Evolutionary conservation across 2,113 vertebrate genomes (phyloP).

Genomic region (Colius striatus): DNA sequence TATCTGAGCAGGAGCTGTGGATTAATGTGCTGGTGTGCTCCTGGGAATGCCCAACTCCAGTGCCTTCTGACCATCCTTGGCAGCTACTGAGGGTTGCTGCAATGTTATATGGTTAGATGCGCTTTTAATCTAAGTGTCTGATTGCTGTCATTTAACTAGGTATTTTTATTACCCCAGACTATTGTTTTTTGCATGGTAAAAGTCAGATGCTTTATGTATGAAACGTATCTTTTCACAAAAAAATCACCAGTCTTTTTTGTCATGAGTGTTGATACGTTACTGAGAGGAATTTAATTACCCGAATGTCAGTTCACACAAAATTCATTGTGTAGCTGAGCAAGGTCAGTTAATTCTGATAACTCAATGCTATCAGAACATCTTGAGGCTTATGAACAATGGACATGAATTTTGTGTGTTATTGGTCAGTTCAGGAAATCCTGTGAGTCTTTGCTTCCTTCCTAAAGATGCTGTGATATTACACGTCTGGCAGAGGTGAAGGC

Average conservation of each 20-base stretch:
- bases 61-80: background rate
- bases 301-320: accelerated
- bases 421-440: background rate
- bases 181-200: background rate
- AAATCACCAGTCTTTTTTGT: background rate
- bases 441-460: background rate
- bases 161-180: background rate
- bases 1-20: background rate
- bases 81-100: background rate
- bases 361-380: background rate
- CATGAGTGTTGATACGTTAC: accelerated
- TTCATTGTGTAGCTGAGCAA: background rate
- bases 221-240: background rate
- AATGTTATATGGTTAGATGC: accelerated
- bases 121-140: background rate
- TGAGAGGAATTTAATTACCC: background rate
- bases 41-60: background rate
- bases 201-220: background rate
- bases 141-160: background rate
- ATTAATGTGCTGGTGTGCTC: background rate
- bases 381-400: background rate
- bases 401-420: background rate
- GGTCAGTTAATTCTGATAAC: background rate
- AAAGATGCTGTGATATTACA: background rate
- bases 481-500: background rate